These are phyloP conservation scores for Sebastes minor DNA, from an alignment of 2,797 vertebrate genomes.

Conservation along the genomic window DNA sequence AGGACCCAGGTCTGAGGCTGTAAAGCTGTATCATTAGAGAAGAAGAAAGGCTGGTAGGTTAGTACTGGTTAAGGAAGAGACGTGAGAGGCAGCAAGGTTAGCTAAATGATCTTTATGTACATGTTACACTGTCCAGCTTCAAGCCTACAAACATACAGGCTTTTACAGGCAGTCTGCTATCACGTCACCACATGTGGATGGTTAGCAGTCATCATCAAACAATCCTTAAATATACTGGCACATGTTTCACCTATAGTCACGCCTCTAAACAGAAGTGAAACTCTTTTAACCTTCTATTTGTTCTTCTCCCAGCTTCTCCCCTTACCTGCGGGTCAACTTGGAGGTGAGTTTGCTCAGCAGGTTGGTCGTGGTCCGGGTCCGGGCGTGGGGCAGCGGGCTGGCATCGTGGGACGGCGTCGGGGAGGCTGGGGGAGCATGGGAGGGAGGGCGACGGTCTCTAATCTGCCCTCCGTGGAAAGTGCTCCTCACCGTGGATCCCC, in stretches of 20 bases:
- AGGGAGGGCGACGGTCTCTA: conserved; percentile 85
- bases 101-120: conserved; percentile 32
- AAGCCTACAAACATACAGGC: neutral
- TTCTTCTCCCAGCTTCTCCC: conserved; percentile 39
- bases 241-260: neutral
- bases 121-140: neutral
- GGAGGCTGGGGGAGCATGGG: conserved; percentile 88
- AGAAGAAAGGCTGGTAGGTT: conserved; percentile 54
- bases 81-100: conserved; percentile 49
- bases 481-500: conserved; percentile 91
- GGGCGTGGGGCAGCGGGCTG: conserved; percentile 81
- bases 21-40: conserved; percentile 34
- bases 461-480: conserved; percentile 95
- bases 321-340: conserved; percentile 94
- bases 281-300: neutral
- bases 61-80: conserved; percentile 66
- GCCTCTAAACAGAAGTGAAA: neutral
- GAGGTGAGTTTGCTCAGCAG: conserved; percentile 95
- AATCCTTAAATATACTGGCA: neutral
- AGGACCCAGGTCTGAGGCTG: conserved; percentile 65
- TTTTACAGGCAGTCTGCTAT: neutral
- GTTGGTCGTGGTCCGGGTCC: conserved; percentile 89
- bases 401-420: conserved; percentile 89
- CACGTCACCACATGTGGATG: neutral
- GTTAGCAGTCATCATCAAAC: neutral